phyloP scores from a whole-genome alignment of 2,113 vertebrate genomes.

The Hyaena hyaena region DNA sequence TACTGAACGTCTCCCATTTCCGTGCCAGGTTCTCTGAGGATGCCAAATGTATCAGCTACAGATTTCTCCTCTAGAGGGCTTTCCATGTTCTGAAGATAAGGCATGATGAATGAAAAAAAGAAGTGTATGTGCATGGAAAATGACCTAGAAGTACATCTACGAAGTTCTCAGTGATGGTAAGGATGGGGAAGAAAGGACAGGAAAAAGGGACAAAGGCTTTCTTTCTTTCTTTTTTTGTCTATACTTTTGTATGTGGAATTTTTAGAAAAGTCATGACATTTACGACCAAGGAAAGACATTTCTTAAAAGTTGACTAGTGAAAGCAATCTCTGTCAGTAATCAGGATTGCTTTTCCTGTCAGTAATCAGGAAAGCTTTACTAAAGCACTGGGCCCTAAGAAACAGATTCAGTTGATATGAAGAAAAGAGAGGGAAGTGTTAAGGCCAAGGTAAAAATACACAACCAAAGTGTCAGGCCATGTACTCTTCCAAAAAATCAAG shows the following conservation, averaged over 20 bases:
- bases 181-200: background rate
- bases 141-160: background rate
- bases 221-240: background rate
- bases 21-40: background rate
- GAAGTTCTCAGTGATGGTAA: background rate
- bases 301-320: background rate
- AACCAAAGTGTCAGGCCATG: background rate
- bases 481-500: background rate
- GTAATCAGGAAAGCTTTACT: background rate
- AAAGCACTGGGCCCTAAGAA: background rate
- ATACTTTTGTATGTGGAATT: background rate
- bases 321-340: background rate
- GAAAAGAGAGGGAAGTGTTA: background rate
- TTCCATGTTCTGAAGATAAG: background rate
- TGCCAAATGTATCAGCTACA: background rate
- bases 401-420: background rate
- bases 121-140: background rate
- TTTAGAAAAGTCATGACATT: slow-evolving; percentile 5
- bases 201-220: background rate
- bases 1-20: background rate
- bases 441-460: background rate
- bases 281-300: background rate
- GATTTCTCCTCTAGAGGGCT: background rate
- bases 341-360: background rate
- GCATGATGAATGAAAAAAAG: background rate